Evolutionary conservation across 2,888 invertebrate genomes (phyloP).

Genomic region (Trileptium ribeirensis): DNA sequence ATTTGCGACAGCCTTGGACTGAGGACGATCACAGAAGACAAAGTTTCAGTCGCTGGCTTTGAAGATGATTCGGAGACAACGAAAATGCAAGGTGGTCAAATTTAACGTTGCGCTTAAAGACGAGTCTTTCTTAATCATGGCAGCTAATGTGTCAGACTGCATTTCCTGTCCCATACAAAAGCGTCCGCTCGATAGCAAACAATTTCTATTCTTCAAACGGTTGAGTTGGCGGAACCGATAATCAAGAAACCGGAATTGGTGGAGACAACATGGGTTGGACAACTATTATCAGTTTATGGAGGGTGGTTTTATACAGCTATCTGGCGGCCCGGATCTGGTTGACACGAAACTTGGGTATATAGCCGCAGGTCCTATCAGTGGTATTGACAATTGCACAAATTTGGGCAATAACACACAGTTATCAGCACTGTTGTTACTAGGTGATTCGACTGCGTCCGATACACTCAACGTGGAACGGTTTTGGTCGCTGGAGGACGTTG

Average conservation of each 20-base stretch:
- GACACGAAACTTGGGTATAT: not conserved
- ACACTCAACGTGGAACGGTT: not conserved
- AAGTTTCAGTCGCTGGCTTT: not conserved
- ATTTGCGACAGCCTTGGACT: not conserved
- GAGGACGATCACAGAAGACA: not conserved
- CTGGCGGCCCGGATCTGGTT: not conserved
- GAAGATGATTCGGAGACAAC: not conserved
- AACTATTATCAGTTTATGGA: not conserved
- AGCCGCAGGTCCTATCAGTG: no score
- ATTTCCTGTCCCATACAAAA: not conserved
- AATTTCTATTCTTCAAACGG: not conserved
- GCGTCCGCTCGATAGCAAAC: not conserved
- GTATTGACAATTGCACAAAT: no score
- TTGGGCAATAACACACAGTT: no score
- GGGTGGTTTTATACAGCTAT: not conserved
- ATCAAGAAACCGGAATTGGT: not conserved
- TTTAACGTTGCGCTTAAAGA: no score
- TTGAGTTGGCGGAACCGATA: not conserved
- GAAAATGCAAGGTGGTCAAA: not conserved
- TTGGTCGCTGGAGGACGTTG: not conserved
- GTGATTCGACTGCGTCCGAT: not conserved
- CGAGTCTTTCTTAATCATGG: no score
- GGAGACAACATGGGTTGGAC: not conserved
- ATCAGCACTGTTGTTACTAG: no score
- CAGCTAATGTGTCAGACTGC: not conserved